Base-by-base conservation (phyloP, 2,797 vertebrate species). In the Pagetopsis macropterus region DNA sequence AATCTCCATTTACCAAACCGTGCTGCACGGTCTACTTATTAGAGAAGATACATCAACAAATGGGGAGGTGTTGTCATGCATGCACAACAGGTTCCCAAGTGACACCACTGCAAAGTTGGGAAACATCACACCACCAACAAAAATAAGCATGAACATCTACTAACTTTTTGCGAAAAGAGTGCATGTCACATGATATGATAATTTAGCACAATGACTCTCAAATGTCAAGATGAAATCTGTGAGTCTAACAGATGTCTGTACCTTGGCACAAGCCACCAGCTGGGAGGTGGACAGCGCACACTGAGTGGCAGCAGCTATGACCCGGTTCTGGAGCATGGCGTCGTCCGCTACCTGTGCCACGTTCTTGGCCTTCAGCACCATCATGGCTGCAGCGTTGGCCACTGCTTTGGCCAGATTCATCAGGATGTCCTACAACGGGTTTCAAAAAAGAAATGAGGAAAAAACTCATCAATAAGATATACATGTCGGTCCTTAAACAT, bases 391-490 rank as follows among this genome's bases (percentile, higher is more conserved):
- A 0, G 98, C 97, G 0, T 99, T 99, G 81, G 98, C 98, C 56
- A 99, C 98, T 0, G 98, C 97, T 92, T 99, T 99, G 79, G 98
- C 98, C 90, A 99, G 90, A 86, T 96, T 98, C 98, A 99, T 99
- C 87, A 99, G 91, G 70, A 99, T 92, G 68, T 99, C 98, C 98
- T 99, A 81, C 40, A 52, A 57, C 17, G 37, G 41, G 16, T 7
- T 27, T 41, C 9, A 61, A 46, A 51, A 45, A 3, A 5, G 27
- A 0, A 6, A 12, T 31, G 41, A 17, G 15, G 19, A n/a, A n/a
- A 17, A 33, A 13, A 44, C 10, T 19, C 51, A 41, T 64, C 51
- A 41, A 8, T 37, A 9, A 9, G 7, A 51, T 8, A 12, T 43
- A 51, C 16, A 23, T 37, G 14, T 23, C 19, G 33, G 5, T 59